Base-by-base conservation (phyloP, 2,797 vertebrate genomes). In the Linurgus olivaceus region DNA sequence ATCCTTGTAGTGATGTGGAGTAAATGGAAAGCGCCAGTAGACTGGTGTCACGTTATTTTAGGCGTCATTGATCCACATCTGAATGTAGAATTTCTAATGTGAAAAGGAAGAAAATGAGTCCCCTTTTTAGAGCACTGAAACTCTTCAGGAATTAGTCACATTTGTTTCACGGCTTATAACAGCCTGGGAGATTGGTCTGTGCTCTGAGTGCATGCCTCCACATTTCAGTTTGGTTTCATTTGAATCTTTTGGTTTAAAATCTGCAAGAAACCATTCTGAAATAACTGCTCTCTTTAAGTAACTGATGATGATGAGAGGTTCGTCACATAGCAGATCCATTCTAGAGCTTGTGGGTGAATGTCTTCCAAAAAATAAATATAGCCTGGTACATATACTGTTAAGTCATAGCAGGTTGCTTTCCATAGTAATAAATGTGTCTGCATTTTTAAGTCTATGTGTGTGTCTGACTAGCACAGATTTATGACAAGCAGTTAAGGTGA, bases 361-460 rank as follows among this genome's bases (percentile, higher is more conserved):
- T 71, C 86, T 92, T 90, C 59, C 7, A 4, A 67, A 83, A 88
- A 87, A 87, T 61, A 85, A 92, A 65, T 73, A 63, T 18, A 94
- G 74, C 50, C 80, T 42, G 62, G 40, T 29, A 61, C 0, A 0
- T 79, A 57, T 6, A 47, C 81, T 78, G 61, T 84, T 68, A 78
- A 92, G 48, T 73, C 51, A 62, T 17, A 77, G 71, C 81, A 77
- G 72, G 87, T 87, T 88, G 88, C 58, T 88, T 50, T 86, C 14
- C 24, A 3, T 19, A 2, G 2, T 75, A 86, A 88, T 89, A 83
- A 50, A 94, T 40, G 42, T 11, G 7, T 52, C 28, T 83, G 61
- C 38, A 44, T 86, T 92, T 94, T 25, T 3, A 25, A 40, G 37
- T 66, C 55, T 65, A 2, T 81, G 9, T 66, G 21, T 74, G 29